Evolutionary conservation across 2,797 vertebrate species (phyloP), one percentile per base, ranked within the genome.

Genomic region (Steatocranus sp.): DNA sequence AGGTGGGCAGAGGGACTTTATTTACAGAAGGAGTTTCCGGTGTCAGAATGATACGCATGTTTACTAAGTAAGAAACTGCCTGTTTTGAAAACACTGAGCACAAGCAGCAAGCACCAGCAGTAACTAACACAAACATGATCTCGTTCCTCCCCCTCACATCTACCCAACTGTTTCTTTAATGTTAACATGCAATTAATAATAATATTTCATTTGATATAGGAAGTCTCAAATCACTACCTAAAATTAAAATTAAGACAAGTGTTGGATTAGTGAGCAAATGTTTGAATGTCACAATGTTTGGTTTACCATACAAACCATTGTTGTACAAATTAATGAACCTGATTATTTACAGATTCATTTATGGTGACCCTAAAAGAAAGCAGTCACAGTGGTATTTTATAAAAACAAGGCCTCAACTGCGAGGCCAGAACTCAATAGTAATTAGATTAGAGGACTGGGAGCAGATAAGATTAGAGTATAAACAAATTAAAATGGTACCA

Each of bases 1-100:
- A 98, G 98, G 98, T 99, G 83, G 78, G 94, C 58, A 63, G 51
- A 63, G 15, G 4, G 38, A 34, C 32, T 36, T 6, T 8, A 43
- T 66, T 54, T 48, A 78, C 27, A 75, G 27, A 54, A 54, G 3
- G 8, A 18, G 54, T 41, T 75, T 86, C 73, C 70, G 20, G n/a
- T 27, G 10, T 78, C 49, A 20, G 20, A 75, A 58, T 50, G 8
- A 8, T 15, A 58, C n/a, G 11, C 63, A 23, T 75, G 74, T 85
- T 73, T 73, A 73, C 27, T 74, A 3, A 53, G 36, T 78, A 36
- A 83, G n/a, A 76, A 46, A 18, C 17, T 18, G 73, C 30, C 15
- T 63, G 56, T n/a, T 34, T 30, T 32, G 63, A 25, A 23, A 66
- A 76, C 14, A 53, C 32, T 36, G 20, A 56, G 8, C 12, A 77